phyloP scores from a whole-genome alignment of 2,888 invertebrate species.

The Ellobium chinense region DNA sequence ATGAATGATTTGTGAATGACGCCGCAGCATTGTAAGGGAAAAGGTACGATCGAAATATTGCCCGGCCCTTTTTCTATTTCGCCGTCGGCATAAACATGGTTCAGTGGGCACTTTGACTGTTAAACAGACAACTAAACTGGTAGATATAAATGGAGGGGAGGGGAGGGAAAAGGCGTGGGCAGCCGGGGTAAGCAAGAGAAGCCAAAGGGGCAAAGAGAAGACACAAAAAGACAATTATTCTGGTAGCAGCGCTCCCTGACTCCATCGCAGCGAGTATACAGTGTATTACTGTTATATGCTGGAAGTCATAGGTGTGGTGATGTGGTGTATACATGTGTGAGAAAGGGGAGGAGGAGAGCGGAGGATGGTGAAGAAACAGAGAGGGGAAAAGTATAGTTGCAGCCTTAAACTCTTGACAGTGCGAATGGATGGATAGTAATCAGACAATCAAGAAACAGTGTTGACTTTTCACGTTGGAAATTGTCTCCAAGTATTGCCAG shows the following conservation, averaged over 20 bases:
- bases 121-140: neutral
- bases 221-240: neutral
- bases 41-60: neutral
- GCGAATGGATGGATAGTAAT: too few species aligned
- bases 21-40: neutral
- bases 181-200: neutral
- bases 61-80: neutral
- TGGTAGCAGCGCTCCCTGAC: neutral
- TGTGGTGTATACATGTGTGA: too few species aligned
- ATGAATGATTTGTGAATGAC: neutral
- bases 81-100: neutral
- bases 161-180: neutral
- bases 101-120: neutral
- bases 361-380: too few species aligned
- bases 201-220: neutral
- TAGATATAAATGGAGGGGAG: neutral
- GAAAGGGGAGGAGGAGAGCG: too few species aligned
- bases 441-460: too few species aligned
- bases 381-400: too few species aligned
- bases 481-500: too few species aligned
- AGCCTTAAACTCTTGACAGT: too few species aligned
- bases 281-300: neutral
- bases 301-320: too few species aligned
- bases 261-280: neutral
- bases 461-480: too few species aligned